Conservation (phyloP, 2,888 invertebrate genomes). For the Leucozona laternaria region DNA sequence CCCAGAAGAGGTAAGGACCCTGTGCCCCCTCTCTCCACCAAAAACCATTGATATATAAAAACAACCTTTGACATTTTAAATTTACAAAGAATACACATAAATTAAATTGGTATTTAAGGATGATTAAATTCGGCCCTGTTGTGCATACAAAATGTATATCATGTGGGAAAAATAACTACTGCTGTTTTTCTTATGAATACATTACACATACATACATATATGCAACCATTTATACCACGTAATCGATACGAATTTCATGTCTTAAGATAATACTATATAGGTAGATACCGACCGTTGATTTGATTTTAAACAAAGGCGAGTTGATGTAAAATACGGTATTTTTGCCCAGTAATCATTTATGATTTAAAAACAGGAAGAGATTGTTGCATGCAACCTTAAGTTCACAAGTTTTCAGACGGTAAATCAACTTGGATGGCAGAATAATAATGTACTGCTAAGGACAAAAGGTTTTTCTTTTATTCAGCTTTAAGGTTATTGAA, state of each 20-base stretch:
- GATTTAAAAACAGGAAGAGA: constrained; percentile 65
- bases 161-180: constrained; percentile 36
- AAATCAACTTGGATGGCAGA: constrained; percentile 61
- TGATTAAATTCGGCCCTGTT: constrained; percentile 3
- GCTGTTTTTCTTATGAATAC: constrained; percentile 9
- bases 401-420: constrained; percentile 52
- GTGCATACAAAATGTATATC: constrained; percentile 3
- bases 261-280: constrained; percentile 1
- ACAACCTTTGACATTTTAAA: no score
- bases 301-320: constrained; percentile 56
- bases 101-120: neutral
- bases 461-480: neutral
- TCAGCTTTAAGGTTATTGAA: constrained; percentile 51
- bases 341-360: constrained; percentile 45
- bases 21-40: no score
- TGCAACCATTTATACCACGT: constrained; percentile 15
- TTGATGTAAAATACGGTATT: constrained; percentile 29
- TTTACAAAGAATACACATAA: neutral
- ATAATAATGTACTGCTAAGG: constrained; percentile 42
- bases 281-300: constrained; percentile 49
- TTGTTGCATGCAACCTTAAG: constrained; percentile 69
- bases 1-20: no score
- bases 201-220: neutral
- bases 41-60: no score
- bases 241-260: constrained; percentile 65